Evolutionary conservation across 2,797 vertebrate species (phyloP).

Genomic region (Lates japonicus): DNA sequence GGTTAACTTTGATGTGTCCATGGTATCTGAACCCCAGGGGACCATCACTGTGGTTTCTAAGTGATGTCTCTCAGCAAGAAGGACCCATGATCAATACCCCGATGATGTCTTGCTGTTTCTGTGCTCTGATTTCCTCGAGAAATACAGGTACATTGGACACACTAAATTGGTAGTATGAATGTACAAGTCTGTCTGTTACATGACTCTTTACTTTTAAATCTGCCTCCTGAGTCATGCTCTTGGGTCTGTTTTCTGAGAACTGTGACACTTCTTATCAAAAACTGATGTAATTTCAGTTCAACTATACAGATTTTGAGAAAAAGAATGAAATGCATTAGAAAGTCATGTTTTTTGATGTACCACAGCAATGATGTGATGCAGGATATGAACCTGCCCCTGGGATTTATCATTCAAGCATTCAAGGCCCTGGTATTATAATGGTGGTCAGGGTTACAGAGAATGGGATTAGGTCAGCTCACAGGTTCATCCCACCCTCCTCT

Average conservation of each 20-base stretch:
- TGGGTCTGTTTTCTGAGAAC: too few species aligned
- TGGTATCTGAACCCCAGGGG: slow-evolving; percentile 40
- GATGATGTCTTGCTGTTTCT: slow-evolving; percentile 40
- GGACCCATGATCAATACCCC: slow-evolving; percentile 44
- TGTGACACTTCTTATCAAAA: background rate
- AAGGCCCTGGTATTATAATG: slow-evolving; percentile 8
- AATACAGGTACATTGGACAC: background rate
- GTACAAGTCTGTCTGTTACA: background rate
- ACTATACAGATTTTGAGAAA: background rate
- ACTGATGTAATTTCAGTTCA: background rate
- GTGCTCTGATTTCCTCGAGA: slow-evolving; percentile 17
- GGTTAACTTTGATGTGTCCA: slow-evolving; percentile 37
- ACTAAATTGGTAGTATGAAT: background rate
- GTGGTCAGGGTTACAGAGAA: slow-evolving; percentile 1
- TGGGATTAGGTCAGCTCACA: slow-evolving; percentile 20
- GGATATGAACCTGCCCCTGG: background rate
- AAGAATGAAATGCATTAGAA: background rate
- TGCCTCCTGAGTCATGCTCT: too few species aligned
- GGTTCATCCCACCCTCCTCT: background rate
- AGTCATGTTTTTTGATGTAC: background rate
- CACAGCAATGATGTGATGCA: slow-evolving; percentile 2
- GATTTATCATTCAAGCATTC: slow-evolving; percentile 11
- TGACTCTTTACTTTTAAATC: background rate
- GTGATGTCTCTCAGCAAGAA: slow-evolving; percentile 37
- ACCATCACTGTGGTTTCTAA: slow-evolving; percentile 18